Percentiles rank a stretch among this genome's conserved stretches.
These are phyloP conservation scores for Masticophis lateralis DNA, from an alignment of 2,797 vertebrate species.

Conservation along the genomic window DNA sequence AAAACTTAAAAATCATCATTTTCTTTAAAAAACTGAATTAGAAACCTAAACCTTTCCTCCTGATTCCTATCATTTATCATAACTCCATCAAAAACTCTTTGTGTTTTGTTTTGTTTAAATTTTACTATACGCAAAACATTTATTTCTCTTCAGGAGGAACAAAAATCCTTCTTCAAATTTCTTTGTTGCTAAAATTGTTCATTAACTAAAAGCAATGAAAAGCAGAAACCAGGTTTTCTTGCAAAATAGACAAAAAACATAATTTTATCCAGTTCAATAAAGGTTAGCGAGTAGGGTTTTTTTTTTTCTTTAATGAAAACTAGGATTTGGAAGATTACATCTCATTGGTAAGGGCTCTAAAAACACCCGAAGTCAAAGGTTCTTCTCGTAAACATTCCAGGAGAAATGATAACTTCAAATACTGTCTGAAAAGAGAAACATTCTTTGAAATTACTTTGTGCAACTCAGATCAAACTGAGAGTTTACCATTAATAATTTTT, in stretches of 20 bases:
- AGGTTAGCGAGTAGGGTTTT: background rate
- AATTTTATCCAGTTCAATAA: background rate
- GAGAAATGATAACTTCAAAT: background rate
- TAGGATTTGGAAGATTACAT: background rate
- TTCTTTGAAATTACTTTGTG: background rate
- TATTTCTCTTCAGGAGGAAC: background rate
- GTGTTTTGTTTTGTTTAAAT: background rate
- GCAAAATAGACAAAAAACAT: background rate
- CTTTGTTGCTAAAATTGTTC: background rate
- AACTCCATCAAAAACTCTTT: background rate
- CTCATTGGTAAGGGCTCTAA: background rate
- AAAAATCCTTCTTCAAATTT: background rate
- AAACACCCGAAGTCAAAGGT: background rate
- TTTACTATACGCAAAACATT: background rate
- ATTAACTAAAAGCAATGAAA: background rate
- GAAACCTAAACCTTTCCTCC: background rate
- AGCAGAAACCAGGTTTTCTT: background rate
- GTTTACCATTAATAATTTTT: conserved; percentile 5
- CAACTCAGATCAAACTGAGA: background rate
- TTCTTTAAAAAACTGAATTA: background rate
- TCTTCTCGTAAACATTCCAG: background rate
- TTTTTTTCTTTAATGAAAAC: background rate
- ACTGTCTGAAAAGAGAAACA: background rate
- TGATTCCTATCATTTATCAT: background rate
- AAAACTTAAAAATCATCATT: background rate